Evolutionary conservation across 2,888 invertebrate species (phyloP), one percentile per base, ranked within the genome.

Genomic region (Leptodirus hochenwartii): DNA sequence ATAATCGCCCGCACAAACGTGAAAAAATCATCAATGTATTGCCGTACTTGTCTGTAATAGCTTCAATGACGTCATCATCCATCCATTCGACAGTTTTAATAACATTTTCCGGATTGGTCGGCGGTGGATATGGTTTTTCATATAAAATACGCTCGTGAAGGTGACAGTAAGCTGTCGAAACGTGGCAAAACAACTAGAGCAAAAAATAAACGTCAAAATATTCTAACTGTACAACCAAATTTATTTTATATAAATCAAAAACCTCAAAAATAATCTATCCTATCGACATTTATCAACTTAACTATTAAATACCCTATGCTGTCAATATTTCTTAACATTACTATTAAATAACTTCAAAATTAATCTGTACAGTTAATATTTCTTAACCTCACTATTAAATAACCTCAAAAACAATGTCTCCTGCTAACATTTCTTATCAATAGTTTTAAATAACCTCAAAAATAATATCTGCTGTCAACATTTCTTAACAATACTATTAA

Each of bases 91-190:
- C 66, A 2, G 75, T 66, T 45, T 75, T 69, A 29, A 82, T 80
- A 37, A 81, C 62, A 42, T 71, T 63, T 42, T 77, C 69, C 0
- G 80, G 79, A 55, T 77, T 63, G 29, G 75, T 72, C 1, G 81
- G 80, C 0, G 84, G 78, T 3, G 81, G 78, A 51, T 95, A 95
- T 1, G 87, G 66, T 43, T 72, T 75, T 56, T 93, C 93, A 39
- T 78, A 72, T 12, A 91, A 55, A 3, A 81, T 62, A 37, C 72
- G 69, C 48, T 79, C 73, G 45, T 84, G 72, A 33, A 91, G 69
- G 50, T 93, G 91, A 44, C 90, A 85, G 53, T 88, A 91, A 0
- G 90, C 75, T 0, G 91, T 90, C 2, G 90, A 90, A 4, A 90
- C 68, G 53, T 91, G 78, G 27, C 70, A 64, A 26, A 38, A 39